Evolutionary conservation across 2,113 vertebrate genomes (phyloP).

Genomic region (Chionomys nivalis): DNA sequence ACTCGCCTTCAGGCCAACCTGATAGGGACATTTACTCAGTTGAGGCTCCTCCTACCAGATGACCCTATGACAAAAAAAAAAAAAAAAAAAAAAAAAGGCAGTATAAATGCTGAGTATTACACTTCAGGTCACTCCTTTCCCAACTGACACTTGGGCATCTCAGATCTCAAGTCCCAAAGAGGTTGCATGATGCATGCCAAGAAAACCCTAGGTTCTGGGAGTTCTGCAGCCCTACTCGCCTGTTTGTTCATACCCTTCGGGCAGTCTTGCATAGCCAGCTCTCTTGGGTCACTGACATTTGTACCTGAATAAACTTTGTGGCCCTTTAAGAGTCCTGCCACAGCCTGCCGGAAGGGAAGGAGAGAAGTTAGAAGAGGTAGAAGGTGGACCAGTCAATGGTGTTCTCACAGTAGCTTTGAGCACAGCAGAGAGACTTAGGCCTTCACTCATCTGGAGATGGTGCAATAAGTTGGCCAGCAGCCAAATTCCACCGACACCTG

Average conservation of each 20-base stretch:
- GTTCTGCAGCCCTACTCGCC: not conserved
- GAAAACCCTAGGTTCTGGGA: not conserved
- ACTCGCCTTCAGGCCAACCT: not conserved
- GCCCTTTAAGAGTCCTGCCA: not conserved
- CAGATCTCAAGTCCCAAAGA: not conserved
- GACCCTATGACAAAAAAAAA: not conserved
- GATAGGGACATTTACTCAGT: not conserved
- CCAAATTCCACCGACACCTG: constrained; percentile 48
- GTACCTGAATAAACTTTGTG: not conserved
- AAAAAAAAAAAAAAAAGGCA: too few species aligned
- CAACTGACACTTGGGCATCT: not conserved
- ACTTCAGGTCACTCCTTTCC: not conserved
- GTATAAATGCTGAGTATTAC: not conserved
- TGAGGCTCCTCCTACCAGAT: not conserved
- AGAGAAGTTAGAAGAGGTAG: not conserved
- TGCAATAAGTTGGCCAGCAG: constrained; percentile 56
- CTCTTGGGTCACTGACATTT: not conserved
- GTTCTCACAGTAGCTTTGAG: not conserved
- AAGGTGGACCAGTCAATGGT: not conserved
- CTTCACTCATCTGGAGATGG: constrained; percentile 66
- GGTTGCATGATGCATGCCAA: not conserved
- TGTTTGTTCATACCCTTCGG: not conserved
- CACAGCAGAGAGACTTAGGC: constrained; percentile 29
- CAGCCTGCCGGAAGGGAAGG: not conserved
- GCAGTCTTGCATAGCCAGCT: not conserved